These are phyloP conservation scores for Prinia subflava DNA, from an alignment of 2,113 vertebrate genomes.

Conservation along the genomic window DNA sequence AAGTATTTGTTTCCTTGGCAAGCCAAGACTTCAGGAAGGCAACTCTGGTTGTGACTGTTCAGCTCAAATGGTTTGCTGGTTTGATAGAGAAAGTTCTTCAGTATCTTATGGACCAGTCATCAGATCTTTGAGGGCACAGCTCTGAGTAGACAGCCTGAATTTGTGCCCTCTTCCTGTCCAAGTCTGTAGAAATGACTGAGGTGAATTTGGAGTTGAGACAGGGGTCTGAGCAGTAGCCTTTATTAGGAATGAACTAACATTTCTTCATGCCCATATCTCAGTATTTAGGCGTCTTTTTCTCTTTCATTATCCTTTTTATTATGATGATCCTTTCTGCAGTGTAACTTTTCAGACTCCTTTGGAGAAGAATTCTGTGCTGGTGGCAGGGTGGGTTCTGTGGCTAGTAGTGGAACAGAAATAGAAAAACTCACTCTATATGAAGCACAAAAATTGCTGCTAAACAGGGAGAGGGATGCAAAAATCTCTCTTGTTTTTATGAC, in stretches of 20 bases:
- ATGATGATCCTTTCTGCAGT: not conserved
- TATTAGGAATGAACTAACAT: not conserved
- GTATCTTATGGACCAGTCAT: fast-evolving
- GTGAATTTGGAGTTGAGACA: not conserved
- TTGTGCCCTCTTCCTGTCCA: not conserved
- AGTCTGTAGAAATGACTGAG: not conserved
- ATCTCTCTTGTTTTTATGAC: not conserved
- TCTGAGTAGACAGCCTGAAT: not conserved
- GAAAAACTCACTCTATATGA: not conserved
- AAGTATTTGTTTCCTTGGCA: not conserved
- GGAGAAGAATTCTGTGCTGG: not conserved
- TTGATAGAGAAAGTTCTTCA: not conserved
- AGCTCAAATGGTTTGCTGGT: not conserved
- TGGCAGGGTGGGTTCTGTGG: not conserved
- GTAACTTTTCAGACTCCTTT: not conserved
- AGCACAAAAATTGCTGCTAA: not conserved
- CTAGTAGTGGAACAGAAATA: not conserved
- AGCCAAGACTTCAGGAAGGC: not conserved
- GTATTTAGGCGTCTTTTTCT: not conserved
- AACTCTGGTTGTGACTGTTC: not conserved
- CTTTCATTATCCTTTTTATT: not conserved
- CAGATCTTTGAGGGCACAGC: not conserved
- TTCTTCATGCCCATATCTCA: not conserved
- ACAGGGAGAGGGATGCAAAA: not conserved
- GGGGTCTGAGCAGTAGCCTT: not conserved